A percentile compares a stretch with the other conserved stretches of the same genome.
Conservation (phyloP, 1,140 invertebrate species). For the Drosophila willistoni region DNA sequence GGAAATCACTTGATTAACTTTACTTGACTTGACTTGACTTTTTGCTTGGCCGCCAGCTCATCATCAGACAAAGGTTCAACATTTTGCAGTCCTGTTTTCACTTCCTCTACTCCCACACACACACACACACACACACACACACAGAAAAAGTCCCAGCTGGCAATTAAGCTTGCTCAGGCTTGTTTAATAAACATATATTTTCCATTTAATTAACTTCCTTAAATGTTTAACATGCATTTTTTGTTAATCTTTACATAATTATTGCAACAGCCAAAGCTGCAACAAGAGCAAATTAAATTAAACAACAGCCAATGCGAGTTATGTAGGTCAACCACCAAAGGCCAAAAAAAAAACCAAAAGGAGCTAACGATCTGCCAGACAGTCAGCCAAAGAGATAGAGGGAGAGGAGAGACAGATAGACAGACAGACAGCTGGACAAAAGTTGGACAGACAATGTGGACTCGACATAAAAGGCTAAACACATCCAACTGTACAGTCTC, state of each 20-base stretch:
- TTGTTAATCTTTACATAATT: constrained; percentile 70
- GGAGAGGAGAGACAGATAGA: background rate
- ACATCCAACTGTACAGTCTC: constrained; percentile 80
- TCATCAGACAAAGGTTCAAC: constrained; percentile 31
- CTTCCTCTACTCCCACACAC: constrained; percentile 36
- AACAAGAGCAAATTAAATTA: constrained; percentile 27
- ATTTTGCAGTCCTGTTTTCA: constrained; percentile 36
- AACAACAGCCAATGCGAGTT: constrained; percentile 46
- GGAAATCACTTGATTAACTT: constrained; percentile 32
- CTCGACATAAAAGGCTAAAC: constrained; percentile 79
- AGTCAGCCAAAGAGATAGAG: constrained; percentile 13
- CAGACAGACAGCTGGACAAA: constrained; percentile 2
- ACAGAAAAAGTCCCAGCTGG: constrained; percentile 9
- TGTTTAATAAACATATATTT: constrained; percentile 77
- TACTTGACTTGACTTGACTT: background rate
- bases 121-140: constrained; percentile 23
- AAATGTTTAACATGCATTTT: constrained; percentile 63
- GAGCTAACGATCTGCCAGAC: constrained; percentile 40
- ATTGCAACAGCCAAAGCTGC: constrained; percentile 48
- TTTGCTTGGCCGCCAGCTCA: constrained; percentile 16
- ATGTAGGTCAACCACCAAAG: constrained; percentile 73
- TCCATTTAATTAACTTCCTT: constrained; percentile 81
- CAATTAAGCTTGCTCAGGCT: constrained; percentile 69
- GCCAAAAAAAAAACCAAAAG: constrained; percentile 36
- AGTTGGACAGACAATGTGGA: constrained; percentile 25